Evolutionary conservation across 2,113 vertebrate species (phyloP), one percentile per base, ranked within the genome.

Genomic region (Prionailurus viverrinus): DNA sequence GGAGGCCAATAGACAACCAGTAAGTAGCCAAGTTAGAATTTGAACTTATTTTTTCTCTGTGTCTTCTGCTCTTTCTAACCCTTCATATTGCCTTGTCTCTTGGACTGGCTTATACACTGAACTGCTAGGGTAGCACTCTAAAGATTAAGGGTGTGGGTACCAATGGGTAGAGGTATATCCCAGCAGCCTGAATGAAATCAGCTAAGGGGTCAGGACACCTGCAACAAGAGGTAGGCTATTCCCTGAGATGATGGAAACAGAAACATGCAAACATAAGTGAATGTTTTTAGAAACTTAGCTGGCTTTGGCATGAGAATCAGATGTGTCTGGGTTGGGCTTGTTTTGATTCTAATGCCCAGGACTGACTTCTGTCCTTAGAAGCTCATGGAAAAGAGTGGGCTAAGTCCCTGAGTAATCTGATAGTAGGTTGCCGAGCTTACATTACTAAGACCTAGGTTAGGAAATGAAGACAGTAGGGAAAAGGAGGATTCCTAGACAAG

Each of bases 381-480:
- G n/a, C 8, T 51, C 31, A 65, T 61, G 36, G 76, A n/a, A 89
- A 89, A 83, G 23, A 25, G 23, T 45, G 73, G 73, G 18, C n/a
- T 76, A 96, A 33, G 16, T 69, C 63, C 33, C 5, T 0, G 66
- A 27, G 29, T 48, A 83, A 95, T 85, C 33, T 33, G 29, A 94
- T 16, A 80, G 41, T 48, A 69, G 73, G 18, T 84, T 96, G 48
- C 83, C 92, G n/a, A 94, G n/a, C 27, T 84, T 58, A 74, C 2
- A 51, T 21, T 92, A 51, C 25, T 92, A 80, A 94, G 29, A 88
- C 36, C n/a, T 51, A 71, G 51, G 3, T 95, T 95, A 84, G 76
- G 68, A 97, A 97, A 90, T 84, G 21, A n/a, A 95, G 11, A 53
- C 19, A 19, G 13, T 11, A 33, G 33, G 41, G 25, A 27, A 92